Evolutionary conservation across 2,797 vertebrate species (phyloP).

Genomic region (Tauraco hartlaubi): DNA sequence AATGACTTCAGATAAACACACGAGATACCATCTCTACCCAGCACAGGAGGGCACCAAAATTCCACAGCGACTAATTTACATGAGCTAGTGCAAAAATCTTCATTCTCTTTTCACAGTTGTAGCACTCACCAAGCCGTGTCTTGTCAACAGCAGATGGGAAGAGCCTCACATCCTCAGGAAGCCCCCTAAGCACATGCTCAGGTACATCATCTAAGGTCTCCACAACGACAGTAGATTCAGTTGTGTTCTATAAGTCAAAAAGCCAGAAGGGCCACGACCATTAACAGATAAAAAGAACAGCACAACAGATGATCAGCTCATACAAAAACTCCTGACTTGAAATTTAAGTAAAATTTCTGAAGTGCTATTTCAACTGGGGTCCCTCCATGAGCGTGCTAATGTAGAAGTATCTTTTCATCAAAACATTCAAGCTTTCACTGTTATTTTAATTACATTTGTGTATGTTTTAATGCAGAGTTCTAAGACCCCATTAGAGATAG

Average conservation of each 20-base stretch:
- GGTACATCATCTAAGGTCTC: slow-evolving; percentile 89
- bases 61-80: background rate
- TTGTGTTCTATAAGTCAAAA: slow-evolving; percentile 68
- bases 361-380: background rate
- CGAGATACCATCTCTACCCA: background rate
- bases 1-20: background rate
- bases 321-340: background rate
- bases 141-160: slow-evolving; percentile 88
- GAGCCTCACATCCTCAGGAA: slow-evolving; percentile 89
- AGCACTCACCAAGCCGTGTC: slow-evolving; percentile 87
- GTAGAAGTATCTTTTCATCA: background rate
- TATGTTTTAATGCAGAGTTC: background rate
- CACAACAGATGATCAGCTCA: background rate
- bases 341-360: background rate
- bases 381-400: background rate
- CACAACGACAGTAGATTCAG: slow-evolving; percentile 65
- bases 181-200: slow-evolving; percentile 86
- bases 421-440: background rate
- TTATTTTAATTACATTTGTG: background rate
- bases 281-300: background rate
- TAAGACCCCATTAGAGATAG: background rate
- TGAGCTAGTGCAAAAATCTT: background rate
- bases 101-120: background rate
- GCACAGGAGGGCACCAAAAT: background rate
- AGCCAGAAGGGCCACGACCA: background rate